phyloP scores from a whole-genome alignment of 1,140 invertebrate species.

The Drosophila willistoni region DNA sequence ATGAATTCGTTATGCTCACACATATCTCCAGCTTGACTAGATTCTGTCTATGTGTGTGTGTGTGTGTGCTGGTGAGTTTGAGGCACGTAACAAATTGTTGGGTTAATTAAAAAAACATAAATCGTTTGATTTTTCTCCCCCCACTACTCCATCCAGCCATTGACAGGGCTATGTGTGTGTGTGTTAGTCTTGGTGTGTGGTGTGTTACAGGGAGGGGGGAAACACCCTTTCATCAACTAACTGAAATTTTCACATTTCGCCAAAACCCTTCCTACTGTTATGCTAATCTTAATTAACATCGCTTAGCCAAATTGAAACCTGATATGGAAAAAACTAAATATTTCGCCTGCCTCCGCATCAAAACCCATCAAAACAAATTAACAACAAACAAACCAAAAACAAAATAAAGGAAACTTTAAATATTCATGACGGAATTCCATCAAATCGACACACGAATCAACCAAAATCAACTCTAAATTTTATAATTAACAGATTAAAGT shows the following conservation, averaged over 20 bases:
- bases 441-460: slow-evolving; percentile 30
- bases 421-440: slow-evolving; percentile 70
- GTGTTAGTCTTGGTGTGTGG: too few relatives aligned
- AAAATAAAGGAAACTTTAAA: slow-evolving; percentile 37
- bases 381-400: slow-evolving; percentile 38
- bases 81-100: slow-evolving; percentile 82
- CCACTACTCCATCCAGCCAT: background rate
- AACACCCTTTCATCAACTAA: slow-evolving; percentile 69
- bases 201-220: slow-evolving; percentile 35
- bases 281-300: slow-evolving; percentile 56
- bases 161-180: slow-evolving; percentile 31
- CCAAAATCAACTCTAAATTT: slow-evolving; percentile 13
- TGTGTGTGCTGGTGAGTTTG: slow-evolving; percentile 62
- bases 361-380: slow-evolving; percentile 68
- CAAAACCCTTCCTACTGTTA: slow-evolving; percentile 36
- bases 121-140: slow-evolving; percentile 75
- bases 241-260: slow-evolving; percentile 41
- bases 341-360: slow-evolving; percentile 46
- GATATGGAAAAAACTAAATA: slow-evolving; percentile 37
- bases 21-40: slow-evolving; percentile 29
- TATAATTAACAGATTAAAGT: slow-evolving; percentile 61
- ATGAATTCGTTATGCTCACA: slow-evolving; percentile 73
- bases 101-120: slow-evolving; percentile 83
- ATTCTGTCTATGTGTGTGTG: slow-evolving; percentile 25
- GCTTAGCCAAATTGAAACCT: slow-evolving; percentile 48